Conservation (phyloP, 2,888 invertebrate species). For the Anagyrus pseudococci region DNA sequence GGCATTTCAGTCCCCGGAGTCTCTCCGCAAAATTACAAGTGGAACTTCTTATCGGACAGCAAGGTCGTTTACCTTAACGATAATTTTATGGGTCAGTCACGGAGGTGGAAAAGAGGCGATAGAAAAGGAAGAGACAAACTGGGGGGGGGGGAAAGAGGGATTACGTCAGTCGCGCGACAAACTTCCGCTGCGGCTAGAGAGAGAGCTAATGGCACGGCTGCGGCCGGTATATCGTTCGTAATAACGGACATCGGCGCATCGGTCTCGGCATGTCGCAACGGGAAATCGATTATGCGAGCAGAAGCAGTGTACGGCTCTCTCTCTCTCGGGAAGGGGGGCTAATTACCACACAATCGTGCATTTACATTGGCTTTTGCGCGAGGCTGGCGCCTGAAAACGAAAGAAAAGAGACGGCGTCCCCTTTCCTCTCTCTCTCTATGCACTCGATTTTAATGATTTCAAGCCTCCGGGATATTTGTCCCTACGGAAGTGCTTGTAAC, state of each 20-base stretch:
- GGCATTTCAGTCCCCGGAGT: not conserved
- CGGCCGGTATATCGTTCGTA: not conserved
- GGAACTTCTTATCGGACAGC: not conserved
- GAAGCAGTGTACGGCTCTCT: too few relatives aligned
- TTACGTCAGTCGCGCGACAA: not conserved
- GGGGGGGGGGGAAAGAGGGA: not conserved
- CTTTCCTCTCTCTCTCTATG: too few relatives aligned
- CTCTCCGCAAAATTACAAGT: not conserved
- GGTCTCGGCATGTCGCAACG: not conserved
- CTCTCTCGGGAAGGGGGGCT: not conserved
- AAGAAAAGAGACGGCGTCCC: too few relatives aligned
- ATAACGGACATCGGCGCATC: slow-evolving; percentile 20
- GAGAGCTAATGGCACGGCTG: not conserved
- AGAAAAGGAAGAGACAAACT: too few relatives aligned
- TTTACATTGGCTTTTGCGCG: too few relatives aligned
- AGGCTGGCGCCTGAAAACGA: too few relatives aligned
- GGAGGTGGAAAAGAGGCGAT: not conserved
- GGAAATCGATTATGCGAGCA: slow-evolving; percentile 34
- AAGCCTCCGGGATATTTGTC: too few relatives aligned
- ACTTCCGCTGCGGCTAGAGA: not conserved
- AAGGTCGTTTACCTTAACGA: slow-evolving; percentile 28
- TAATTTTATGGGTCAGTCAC: slow-evolving; percentile 10
- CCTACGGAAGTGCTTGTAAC: too few relatives aligned
- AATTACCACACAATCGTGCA: slow-evolving; percentile 33
- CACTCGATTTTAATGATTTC: too few relatives aligned